Base-by-base conservation (phyloP, 2,797 vertebrate genomes). In the Petrocephalus sullivani region DNA sequence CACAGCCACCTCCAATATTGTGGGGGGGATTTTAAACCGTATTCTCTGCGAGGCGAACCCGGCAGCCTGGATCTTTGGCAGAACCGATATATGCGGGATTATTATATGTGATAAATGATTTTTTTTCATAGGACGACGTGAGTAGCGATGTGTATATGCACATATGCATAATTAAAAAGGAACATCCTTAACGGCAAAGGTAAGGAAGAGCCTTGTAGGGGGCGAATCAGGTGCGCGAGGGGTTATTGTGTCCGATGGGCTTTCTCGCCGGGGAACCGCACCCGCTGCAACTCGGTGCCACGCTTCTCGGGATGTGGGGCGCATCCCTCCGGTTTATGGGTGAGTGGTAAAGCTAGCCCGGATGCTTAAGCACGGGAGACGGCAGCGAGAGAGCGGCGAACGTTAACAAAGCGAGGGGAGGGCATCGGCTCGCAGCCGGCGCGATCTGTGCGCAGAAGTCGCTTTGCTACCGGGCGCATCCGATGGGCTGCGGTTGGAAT, bases 1-100 rank as follows among this genome's bases (percentile, higher is more conserved):
- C 93, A 91, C 92, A 93, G 91, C 93, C 92, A 92, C 91, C 93
- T 90, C 93, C 93, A 93, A 94, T 93, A 92, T 87, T 78, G 33
- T 88, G 90, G 91, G 91, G 90, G 93, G 94, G 93, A 93, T 90
- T 67, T 81, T 89, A 91, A 85, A 89, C 53, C 37, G 46, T 87
- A 87, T 84, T 87, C 61, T 64, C 28, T 58, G 64, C 67, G 78
- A 91, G 90, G 89, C 89, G 87, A 90, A 89, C 83, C 86, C 88
- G 89, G 88, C 89, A 92, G 90, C 89, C 88, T 93, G 93, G 94
- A 95, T 93, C 90, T 91, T 91, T 91, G 84, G 91, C 91, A 90
- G 90, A 92, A 95, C 91, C 89, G 92, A 90, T 67, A 85, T 78
- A 57, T 89, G 89, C 89, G 87, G 95, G 94, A 95, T 94, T 95